Evolutionary conservation across 1,140 invertebrate species (phyloP).

Genomic region (Hyles vespertilio): DNA sequence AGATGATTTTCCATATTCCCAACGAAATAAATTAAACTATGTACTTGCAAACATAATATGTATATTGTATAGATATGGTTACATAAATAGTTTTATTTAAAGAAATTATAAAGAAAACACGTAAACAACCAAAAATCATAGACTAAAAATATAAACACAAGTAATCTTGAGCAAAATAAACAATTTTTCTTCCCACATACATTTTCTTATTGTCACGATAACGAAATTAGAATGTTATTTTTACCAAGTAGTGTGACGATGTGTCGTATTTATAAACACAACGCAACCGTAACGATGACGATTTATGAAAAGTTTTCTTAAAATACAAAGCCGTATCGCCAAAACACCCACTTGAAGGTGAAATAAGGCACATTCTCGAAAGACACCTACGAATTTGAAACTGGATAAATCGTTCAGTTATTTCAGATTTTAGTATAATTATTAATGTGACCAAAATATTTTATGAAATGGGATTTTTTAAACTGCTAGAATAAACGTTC

Average conservation of each 20-base stretch:
- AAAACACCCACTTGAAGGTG: conserved; percentile 5
- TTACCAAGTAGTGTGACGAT: neutral
- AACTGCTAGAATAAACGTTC: too few species aligned
- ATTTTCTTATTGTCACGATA: conserved; percentile 1
- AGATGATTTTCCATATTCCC: too few species aligned
- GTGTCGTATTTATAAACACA: neutral
- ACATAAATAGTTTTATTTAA: too few species aligned
- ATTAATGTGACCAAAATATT: conserved; percentile 25
- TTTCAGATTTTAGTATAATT: conserved; percentile 5
- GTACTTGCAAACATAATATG: too few species aligned
- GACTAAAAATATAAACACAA: too few species aligned
- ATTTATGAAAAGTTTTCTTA: conserved; percentile 1
- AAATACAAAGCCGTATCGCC: conserved; percentile 2
- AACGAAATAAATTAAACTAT: too few species aligned
- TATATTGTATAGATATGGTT: too few species aligned
- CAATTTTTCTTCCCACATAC: conserved; percentile 4
- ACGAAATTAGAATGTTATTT: conserved; percentile 6
- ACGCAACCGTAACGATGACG: conserved; percentile 2
- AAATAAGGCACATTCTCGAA: conserved; percentile 21
- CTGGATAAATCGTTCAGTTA: conserved; percentile 11
- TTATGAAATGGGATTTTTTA: neutral
- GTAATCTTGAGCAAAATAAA: too few species aligned
- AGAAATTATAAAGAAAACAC: too few species aligned
- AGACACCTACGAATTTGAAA: conserved; percentile 18
- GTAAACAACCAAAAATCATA: too few species aligned